These are phyloP conservation scores for Coptodon rendalli DNA, from an alignment of 2,113 vertebrate genomes.

Conservation along the genomic window DNA sequence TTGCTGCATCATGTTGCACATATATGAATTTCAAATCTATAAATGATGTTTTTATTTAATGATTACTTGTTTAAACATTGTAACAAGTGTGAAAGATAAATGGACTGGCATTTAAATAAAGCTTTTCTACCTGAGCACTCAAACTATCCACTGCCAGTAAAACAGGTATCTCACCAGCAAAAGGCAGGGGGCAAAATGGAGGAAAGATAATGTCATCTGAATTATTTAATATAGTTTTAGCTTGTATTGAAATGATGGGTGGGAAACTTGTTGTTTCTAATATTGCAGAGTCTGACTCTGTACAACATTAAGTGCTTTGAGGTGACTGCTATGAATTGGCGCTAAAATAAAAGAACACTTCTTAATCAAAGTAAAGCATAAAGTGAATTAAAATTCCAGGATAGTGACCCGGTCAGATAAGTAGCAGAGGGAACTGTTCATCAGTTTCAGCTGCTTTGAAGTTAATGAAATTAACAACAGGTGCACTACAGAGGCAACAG, in stretches of 20 bases:
- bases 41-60: neutral
- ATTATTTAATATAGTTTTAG: neutral
- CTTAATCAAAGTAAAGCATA: neutral
- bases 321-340: neutral
- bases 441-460: neutral
- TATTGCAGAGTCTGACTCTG: neutral
- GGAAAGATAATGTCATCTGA: neutral
- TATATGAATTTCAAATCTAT: neutral
- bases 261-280: neutral
- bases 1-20: neutral
- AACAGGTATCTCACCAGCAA: neutral
- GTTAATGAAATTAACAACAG: neutral
- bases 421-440: neutral
- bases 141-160: neutral
- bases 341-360: neutral
- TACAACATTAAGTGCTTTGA: neutral
- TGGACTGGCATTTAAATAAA: neutral
- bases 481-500: neutral
- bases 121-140: neutral
- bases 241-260: neutral
- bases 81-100: fast-evolving
- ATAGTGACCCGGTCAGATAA: neutral
- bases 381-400: neutral
- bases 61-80: neutral
- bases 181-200: neutral